Base-by-base conservation (phyloP, 2,113 vertebrate genomes). In the Rhombomys opimus region DNA sequence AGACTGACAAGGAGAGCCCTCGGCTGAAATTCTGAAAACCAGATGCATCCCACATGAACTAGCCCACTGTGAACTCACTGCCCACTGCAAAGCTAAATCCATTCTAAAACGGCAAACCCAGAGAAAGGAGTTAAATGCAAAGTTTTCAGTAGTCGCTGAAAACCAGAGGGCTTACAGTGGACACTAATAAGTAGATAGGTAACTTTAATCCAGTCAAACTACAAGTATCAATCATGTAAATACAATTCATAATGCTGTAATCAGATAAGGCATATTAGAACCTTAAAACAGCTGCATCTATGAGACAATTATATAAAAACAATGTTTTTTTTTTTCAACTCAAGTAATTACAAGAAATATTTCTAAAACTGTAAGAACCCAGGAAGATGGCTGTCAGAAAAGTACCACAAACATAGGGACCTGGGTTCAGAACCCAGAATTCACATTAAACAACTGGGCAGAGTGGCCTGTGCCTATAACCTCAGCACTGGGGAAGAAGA, bases 311-410 rank as follows among this genome's bases (percentile, higher is more conserved):
- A 57, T 22, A 30, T 46, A 46, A 57, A 25, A 50, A 54, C 35
- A 30, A 5, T 82, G 35, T 8, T 50, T 90, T 75, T 54, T 54
- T 9, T 27, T 22, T 5, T 67, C 59, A 70, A 18, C 35, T 72
- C 70, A 72, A 67, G 20, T 30, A 52, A 78, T 73, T n/a, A 10
- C 9, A 38, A 61, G 50, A 54, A 77, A 57, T n/a, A 30, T 52
- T 88, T 86, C 88, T 27, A 15, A 88, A 90, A 93, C 52, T 12
- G 63, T 35, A 75, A 96, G 82, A 87, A 46, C 82, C 38, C 15
- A 20, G 38, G 8, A 7, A 65, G 15, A 85, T 32, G 82, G 25
- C 38, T 65, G 38, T 18, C 38, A 41, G 4, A 38, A 85, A 27
- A 46, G 61, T 65, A 15, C 25, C 59, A 46, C 25, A 65, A 46